Conservation (phyloP, 2,797 vertebrate genomes). For the Karalla daura region DNA sequence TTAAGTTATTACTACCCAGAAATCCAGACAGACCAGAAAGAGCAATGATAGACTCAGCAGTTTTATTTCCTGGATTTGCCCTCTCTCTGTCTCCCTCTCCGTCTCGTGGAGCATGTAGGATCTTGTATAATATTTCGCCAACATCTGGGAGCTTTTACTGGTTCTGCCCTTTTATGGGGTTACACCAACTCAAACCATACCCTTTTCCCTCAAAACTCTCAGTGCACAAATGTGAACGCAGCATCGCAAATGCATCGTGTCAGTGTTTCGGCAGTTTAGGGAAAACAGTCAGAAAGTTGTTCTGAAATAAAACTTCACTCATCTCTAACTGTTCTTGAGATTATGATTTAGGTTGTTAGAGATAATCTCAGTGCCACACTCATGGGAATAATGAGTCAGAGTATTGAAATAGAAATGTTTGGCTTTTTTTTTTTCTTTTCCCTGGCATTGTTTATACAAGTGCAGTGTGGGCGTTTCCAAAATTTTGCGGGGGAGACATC, state of each 20-base stretch:
- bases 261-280: slow-evolving; percentile 4
- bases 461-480: slow-evolving; percentile 63
- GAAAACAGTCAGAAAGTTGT: neutral
- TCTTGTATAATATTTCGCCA: slow-evolving; percentile 77
- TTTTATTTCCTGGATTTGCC: slow-evolving; percentile 76
- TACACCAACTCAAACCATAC: slow-evolving; percentile 56
- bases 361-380: slow-evolving; percentile 2
- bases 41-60: slow-evolving; percentile 66
- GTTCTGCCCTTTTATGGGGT: slow-evolving; percentile 65
- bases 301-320: neutral
- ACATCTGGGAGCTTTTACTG: slow-evolving; percentile 81
- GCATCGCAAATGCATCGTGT: slow-evolving; percentile 21
- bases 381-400: slow-evolving; percentile 25
- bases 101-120: slow-evolving; percentile 68
- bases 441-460: slow-evolving; percentile 69
- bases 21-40: slow-evolving; percentile 66
- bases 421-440: slow-evolving; percentile 12
- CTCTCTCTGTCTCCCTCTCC: slow-evolving; percentile 51
- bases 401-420: slow-evolving; percentile 30
- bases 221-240: slow-evolving; percentile 17
- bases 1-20: slow-evolving; percentile 56
- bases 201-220: slow-evolving; percentile 36
- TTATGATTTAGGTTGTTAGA: slow-evolving; percentile 6
- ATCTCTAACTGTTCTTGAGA: slow-evolving; percentile 11
- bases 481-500: slow-evolving; percentile 70